Conservation (phyloP, 2,797 vertebrate species). For the Hylomyscus alleni region DNA sequence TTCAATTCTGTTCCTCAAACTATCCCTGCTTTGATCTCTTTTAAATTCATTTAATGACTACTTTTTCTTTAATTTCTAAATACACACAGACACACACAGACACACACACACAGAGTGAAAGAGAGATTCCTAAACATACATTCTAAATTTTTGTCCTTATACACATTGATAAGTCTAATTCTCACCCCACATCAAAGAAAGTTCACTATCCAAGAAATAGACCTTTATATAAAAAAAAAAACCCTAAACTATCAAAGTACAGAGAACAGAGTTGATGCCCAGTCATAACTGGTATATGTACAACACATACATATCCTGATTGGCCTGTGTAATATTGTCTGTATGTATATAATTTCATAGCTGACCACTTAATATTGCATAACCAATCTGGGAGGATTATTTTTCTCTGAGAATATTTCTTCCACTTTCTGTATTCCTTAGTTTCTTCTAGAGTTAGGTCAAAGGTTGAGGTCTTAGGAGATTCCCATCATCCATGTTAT, state of each 20-base stretch:
- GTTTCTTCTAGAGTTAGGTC: neutral
- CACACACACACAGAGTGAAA: neutral
- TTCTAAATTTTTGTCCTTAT: neutral
- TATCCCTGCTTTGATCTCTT: neutral
- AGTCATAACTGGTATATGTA: neutral
- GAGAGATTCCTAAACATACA: neutral
- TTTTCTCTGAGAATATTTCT: neutral
- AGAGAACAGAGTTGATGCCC: neutral
- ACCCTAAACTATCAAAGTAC: neutral
- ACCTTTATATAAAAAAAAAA: neutral
- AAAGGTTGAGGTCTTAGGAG: neutral
- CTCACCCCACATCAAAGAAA: neutral
- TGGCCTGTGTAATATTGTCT: neutral
- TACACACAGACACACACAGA: neutral
- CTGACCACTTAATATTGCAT: neutral
- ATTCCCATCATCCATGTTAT: neutral
- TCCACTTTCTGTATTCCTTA: neutral
- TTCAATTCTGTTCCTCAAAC: neutral
- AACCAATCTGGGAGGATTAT: neutral
- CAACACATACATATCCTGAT: neutral
- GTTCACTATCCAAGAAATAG: neutral
- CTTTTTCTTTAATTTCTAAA: neutral
- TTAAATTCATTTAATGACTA: neutral
- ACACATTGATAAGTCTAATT: neutral
- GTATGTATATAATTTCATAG: neutral